Conservation (phyloP, 2,888 invertebrate genomes). For the Dasypolia templi region DNA sequence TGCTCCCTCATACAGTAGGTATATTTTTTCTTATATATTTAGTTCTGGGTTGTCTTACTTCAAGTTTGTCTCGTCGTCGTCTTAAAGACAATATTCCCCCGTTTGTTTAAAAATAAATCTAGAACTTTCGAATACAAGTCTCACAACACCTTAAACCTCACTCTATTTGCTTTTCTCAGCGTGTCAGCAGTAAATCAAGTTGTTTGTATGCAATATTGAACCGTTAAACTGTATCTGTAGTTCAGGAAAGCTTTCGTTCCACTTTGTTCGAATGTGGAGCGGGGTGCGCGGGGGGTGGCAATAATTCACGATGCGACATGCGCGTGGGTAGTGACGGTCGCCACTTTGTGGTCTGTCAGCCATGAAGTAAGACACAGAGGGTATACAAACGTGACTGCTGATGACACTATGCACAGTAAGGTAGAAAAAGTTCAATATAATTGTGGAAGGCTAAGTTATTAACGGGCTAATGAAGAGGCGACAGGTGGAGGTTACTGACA, state of each 20-base stretch:
- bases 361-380: conserved; percentile 17
- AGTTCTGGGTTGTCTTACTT: too few species aligned
- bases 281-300: conserved; percentile 52
- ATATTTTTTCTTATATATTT: too few species aligned
- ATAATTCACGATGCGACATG: conserved; percentile 65
- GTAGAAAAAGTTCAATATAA: neutral
- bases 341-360: conserved; percentile 43
- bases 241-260: conserved; percentile 68
- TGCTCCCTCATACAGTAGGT: too few species aligned
- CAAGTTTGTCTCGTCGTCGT: too few species aligned
- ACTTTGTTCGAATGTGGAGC: conserved; percentile 72
- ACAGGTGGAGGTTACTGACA: too few species aligned
- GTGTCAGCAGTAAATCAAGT: conserved; percentile 49
- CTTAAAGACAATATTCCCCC: neutral
- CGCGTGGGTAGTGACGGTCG: conserved; percentile 61
- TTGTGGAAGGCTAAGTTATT: too few species aligned
- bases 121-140: neutral
- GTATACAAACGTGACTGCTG: neutral
- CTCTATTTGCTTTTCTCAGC: conserved; percentile 34
- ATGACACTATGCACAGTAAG: neutral
- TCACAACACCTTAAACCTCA: conserved; percentile 2
- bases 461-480: neutral
- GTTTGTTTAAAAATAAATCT: conserved; percentile 28
- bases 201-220: conserved; percentile 66
- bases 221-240: conserved; percentile 65